phyloP scores from a whole-genome alignment of 2,113 vertebrate species.

The Atrichornis clamosus region DNA sequence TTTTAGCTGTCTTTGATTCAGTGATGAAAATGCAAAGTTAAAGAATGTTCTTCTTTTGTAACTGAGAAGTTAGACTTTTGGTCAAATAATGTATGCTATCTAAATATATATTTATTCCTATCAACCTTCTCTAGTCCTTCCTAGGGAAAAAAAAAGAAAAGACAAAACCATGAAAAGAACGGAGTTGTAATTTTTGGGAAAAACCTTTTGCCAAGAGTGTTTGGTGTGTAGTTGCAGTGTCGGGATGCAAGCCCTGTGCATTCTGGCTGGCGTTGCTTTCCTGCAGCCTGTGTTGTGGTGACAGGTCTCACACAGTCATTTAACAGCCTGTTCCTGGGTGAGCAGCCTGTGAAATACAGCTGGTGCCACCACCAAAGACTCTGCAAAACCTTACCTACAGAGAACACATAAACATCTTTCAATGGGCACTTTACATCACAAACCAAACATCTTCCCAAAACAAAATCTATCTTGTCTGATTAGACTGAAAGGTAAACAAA shows the following conservation, averaged over 20 bases:
- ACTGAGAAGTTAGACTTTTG: background rate
- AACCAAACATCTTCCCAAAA: slow-evolving; percentile 11
- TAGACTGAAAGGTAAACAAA: background rate
- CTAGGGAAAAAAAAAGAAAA: background rate
- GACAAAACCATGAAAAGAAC: background rate
- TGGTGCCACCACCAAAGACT: background rate
- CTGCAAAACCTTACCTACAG: background rate
- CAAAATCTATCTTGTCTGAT: slow-evolving; percentile 16
- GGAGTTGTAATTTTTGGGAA: background rate
- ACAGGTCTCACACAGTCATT: background rate
- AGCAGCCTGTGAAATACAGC: background rate
- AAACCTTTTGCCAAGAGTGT: background rate
- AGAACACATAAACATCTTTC: slow-evolving; percentile 3
- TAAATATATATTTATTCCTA: background rate
- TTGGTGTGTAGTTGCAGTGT: background rate
- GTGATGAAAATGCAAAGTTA: background rate
- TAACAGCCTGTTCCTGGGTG: background rate
- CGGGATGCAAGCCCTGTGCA: background rate
- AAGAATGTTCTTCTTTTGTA: background rate
- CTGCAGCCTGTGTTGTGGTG: background rate
- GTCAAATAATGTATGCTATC: background rate
- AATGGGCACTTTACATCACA: background rate
- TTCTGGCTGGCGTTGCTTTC: background rate
- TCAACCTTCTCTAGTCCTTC: background rate
- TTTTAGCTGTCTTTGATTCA: background rate